These are phyloP conservation scores for Trichoplusia ni DNA, from an alignment of 1,140 invertebrate species.

Conservation along the genomic window DNA sequence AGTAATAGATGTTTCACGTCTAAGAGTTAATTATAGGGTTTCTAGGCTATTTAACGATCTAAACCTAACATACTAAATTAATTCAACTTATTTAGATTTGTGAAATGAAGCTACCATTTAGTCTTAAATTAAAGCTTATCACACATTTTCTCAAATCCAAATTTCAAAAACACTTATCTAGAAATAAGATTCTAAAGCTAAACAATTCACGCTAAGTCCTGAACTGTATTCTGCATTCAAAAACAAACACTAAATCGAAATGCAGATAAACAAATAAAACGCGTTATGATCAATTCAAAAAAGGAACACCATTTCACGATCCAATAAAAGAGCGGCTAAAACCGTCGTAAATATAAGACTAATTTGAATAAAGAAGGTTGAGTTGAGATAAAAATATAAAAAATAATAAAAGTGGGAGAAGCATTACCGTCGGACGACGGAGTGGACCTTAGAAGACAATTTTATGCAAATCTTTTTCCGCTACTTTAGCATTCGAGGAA, in stretches of 20 bases:
- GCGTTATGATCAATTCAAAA: conserved; percentile 6
- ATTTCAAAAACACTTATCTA: too few relatives aligned
- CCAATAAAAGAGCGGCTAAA: conserved; percentile 6
- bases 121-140: too few relatives aligned
- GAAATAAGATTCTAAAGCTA: too few relatives aligned
- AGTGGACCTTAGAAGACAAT: conserved; percentile 67
- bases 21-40: too few relatives aligned
- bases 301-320: background rate
- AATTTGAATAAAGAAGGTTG: conserved; percentile 22
- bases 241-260: background rate
- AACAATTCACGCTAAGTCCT: too few relatives aligned
- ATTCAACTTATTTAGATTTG: too few relatives aligned
- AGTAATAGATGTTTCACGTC: too few relatives aligned
- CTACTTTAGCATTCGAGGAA: conserved; percentile 68
- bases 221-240: too few relatives aligned
- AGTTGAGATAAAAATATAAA: conserved; percentile 32
- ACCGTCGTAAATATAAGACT: conserved; percentile 21
- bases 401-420: conserved; percentile 32
- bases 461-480: conserved; percentile 75
- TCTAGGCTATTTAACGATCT: too few relatives aligned
- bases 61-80: too few relatives aligned
- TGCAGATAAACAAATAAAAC: conserved; percentile 2
- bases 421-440: conserved; percentile 41
- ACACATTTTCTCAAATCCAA: too few relatives aligned
- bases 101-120: too few relatives aligned